Conservation (phyloP, 2,888 invertebrate species). For the Auanema sp. region DNA sequence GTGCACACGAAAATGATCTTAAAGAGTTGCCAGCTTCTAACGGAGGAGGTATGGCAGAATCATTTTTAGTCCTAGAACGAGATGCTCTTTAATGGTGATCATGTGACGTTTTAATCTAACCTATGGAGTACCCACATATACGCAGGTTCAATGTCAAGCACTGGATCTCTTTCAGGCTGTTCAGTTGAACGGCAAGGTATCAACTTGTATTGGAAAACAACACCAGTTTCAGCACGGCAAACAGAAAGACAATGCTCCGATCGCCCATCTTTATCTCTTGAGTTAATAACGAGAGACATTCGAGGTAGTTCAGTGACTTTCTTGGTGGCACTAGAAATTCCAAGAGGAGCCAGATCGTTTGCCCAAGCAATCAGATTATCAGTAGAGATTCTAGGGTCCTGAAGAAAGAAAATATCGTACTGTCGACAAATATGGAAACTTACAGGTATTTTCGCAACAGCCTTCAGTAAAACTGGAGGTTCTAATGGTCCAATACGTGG, state of each 20-base stretch:
- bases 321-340: conserved; percentile 13
- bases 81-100: conserved; percentile 57
- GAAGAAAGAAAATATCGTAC: conserved; percentile 11
- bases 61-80: conserved; percentile 40
- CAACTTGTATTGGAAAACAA: conserved; percentile 33
- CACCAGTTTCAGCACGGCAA: conserved; percentile 34
- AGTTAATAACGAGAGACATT: conserved; percentile 40
- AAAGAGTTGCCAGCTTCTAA: conserved; percentile 34
- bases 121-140: conserved; percentile 27
- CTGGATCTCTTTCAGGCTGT: conserved; percentile 25
- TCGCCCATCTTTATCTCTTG: conserved; percentile 22
- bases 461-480: conserved; percentile 78
- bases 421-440: neutral
- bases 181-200: conserved; percentile 9
- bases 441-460: conserved; percentile 81
- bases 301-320: conserved; percentile 25
- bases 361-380: conserved; percentile 60
- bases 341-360: conserved; percentile 47
- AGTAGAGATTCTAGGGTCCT: conserved; percentile 47
- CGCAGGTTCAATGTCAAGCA: conserved; percentile 20
- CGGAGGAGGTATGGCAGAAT: conserved; percentile 43
- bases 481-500: conserved; percentile 89
- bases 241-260: conserved; percentile 18
- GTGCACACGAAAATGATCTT: neutral
- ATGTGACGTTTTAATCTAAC: neutral